Base-by-base conservation (phyloP, 1,140 invertebrate species). In the Battus philenor region DNA sequence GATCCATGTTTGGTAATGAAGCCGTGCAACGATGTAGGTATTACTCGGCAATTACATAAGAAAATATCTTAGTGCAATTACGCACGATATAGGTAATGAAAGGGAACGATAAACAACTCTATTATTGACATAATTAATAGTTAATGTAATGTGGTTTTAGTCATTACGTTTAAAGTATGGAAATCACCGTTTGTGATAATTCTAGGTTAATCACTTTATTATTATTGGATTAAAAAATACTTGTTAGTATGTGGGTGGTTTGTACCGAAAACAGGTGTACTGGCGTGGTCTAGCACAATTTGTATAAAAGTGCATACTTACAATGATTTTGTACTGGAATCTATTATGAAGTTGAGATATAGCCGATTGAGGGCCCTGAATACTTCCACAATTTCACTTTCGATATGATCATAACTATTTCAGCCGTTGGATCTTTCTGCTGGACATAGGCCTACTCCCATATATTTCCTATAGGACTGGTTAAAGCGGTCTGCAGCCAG, bases 121-220 rank as follows among this genome's bases (percentile, higher is more conserved):
- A 67, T 71, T 74, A 78, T 75, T 65, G 58, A 58, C 47, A 54
- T 70, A 63, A 77, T 77, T 70, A 70, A 56, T 61, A 70, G 43
- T 45, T 50, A 56, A 51, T 60, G 54, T 49, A 46, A 61, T 65
- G 46, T 59, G 53, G 70, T 50, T 61, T 60, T 57, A 59, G 59
- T 54, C 50, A 61, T 65, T 63, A 67, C 59, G 47, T 41, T 11
- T 62, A 51, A 29, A 49, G 22, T 44, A 32, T 18, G 17, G 9
- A 16, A 9, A 44, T 44, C n/a, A n/a, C n/a, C 27, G 27, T 44
- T 44, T 32, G 11, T 11, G 41, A 8, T 49, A 44, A 49, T 5
- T 15, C 33, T 20, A 16, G 33, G 15, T 36, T 46, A 47, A 47
- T 53, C n/a, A n/a, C n/a, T 47, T 30, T 47, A 15, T 34, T 48